phyloP scores from a whole-genome alignment of 2,888 invertebrate genomes.

The Ceramica pisi region DNA sequence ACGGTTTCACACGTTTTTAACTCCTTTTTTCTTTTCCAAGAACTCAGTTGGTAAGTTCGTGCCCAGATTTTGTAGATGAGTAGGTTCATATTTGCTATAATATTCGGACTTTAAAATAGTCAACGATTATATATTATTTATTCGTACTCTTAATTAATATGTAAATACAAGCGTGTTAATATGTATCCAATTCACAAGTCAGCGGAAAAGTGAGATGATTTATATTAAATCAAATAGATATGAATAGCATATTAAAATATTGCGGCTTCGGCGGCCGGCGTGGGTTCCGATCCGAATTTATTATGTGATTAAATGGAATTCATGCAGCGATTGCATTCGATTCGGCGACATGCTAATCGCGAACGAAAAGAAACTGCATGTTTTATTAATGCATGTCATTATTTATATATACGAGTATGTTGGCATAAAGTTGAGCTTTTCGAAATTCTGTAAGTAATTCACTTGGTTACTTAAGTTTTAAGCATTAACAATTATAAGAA shows the following conservation, averaged over 20 bases:
- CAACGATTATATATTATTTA: conserved; percentile 2
- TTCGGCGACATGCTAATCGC: conserved; percentile 40
- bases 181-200: conserved; percentile 18
- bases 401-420: conserved; percentile 1
- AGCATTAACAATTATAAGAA: too few relatives aligned
- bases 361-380: conserved; percentile 49
- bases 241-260: conserved; percentile 51
- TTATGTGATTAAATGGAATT: conserved; percentile 48
- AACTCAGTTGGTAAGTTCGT: too few relatives aligned
- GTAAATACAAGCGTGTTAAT: conserved; percentile 25
- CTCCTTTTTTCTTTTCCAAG: not conserved
- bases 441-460: conserved; percentile 1
- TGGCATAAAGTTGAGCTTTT: conserved; percentile 19
- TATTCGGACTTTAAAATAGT: conserved; percentile 3
- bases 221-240: conserved; percentile 42
- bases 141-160: conserved; percentile 13
- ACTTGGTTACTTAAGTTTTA: conserved; percentile 1
- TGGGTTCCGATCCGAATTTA: conserved; percentile 47
- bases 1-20: not conserved
- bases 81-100: too few relatives aligned
- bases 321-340: conserved; percentile 51
- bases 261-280: conserved; percentile 24
- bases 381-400: conserved; percentile 40
- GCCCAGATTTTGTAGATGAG: too few relatives aligned
- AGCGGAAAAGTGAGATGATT: conserved; percentile 39